Conservation (phyloP, 2,888 invertebrate genomes). For the Drosophila birchii region DNA sequence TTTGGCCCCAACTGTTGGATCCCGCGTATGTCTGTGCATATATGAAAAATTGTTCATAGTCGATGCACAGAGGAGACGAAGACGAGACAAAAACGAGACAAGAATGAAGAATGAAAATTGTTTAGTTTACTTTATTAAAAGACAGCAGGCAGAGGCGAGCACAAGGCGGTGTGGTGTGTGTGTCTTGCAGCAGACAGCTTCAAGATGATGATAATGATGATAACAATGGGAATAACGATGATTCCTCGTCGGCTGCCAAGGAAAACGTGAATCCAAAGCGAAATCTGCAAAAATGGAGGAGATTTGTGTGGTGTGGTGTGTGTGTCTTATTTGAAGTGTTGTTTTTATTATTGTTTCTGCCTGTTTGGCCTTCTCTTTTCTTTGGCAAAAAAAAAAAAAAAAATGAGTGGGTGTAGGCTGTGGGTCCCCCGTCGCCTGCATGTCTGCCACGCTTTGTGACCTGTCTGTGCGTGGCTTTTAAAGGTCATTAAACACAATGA, state of each 20-base stretch:
- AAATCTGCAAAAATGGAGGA: slow-evolving; percentile 53
- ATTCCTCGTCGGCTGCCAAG: slow-evolving; percentile 47
- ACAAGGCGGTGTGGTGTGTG: slow-evolving; percentile 28
- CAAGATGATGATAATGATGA: slow-evolving; percentile 66
- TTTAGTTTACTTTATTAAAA: slow-evolving; percentile 81
- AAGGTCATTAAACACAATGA: slow-evolving; percentile 80
- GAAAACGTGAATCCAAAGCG: slow-evolving; percentile 43
- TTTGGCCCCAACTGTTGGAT: slow-evolving; percentile 33
- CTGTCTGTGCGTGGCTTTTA: slow-evolving; percentile 76
- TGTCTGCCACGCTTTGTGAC: slow-evolving; percentile 58
- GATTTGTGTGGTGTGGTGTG: slow-evolving; percentile 31
- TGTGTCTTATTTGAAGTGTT: slow-evolving; percentile 46
- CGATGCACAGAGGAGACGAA: slow-evolving; percentile 55
- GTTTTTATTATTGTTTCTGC: slow-evolving; percentile 19
- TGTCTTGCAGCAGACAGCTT: slow-evolving; percentile 48
- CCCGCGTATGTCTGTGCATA: slow-evolving; percentile 21
- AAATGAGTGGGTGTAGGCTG: slow-evolving; percentile 15
- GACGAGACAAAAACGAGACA: slow-evolving; percentile 78
- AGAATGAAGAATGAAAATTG: slow-evolving; percentile 79
- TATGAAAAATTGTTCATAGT: slow-evolving; percentile 56
- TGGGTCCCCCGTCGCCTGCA: slow-evolving; percentile 54
- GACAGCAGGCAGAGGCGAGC: slow-evolving; percentile 49
- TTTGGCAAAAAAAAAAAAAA: neutral
- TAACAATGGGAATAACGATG: slow-evolving; percentile 49
- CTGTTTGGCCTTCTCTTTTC: slow-evolving; percentile 33